These are phyloP conservation scores for Drosophila kikkawai DNA, from an alignment of 1,140 invertebrate species.

Conservation along the genomic window DNA sequence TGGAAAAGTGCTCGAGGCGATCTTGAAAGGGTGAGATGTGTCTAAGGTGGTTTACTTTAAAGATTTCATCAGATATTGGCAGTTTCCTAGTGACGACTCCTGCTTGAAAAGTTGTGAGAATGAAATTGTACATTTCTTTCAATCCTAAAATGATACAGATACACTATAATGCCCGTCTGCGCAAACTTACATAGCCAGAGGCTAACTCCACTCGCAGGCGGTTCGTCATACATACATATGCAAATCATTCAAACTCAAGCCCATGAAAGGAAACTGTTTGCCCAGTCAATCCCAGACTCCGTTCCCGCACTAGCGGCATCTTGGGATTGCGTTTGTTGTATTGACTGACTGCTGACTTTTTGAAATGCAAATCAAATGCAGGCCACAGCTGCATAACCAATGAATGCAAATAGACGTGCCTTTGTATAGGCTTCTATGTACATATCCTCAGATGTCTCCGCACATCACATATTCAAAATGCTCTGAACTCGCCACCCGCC, in stretches of 20 bases:
- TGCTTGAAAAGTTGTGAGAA: constrained; percentile 14
- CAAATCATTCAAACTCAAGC: constrained; percentile 35
- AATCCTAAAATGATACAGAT: constrained; percentile 23
- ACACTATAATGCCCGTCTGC: constrained; percentile 1
- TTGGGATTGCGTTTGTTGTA: constrained; percentile 31
- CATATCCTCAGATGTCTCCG: constrained; percentile 26
- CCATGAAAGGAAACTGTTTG: constrained; percentile 38
- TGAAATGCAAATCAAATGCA: constrained; percentile 64
- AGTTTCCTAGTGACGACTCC: constrained; percentile 56
- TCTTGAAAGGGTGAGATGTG: constrained; percentile 21
- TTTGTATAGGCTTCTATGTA: constrained; percentile 39
- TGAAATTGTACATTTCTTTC: constrained; percentile 14
- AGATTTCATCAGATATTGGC: constrained; percentile 46
- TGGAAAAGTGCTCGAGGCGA: constrained; percentile 21
- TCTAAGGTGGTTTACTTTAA: constrained; percentile 39
- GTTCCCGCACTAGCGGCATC: not conserved
- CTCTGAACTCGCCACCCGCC: constrained; percentile 11
- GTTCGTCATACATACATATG: constrained; percentile 40
- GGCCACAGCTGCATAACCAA: constrained; percentile 41
- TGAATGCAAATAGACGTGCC: constrained; percentile 57
- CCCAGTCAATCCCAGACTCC: constrained; percentile 21
- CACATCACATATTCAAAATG: constrained; percentile 42
- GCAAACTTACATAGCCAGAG: constrained; percentile 13
- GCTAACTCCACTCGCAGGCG: constrained; percentile 14
- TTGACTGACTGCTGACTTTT: constrained; percentile 47